phyloP scores from a whole-genome alignment of 2,113 vertebrate species.

The Spilogale gracilis region DNA sequence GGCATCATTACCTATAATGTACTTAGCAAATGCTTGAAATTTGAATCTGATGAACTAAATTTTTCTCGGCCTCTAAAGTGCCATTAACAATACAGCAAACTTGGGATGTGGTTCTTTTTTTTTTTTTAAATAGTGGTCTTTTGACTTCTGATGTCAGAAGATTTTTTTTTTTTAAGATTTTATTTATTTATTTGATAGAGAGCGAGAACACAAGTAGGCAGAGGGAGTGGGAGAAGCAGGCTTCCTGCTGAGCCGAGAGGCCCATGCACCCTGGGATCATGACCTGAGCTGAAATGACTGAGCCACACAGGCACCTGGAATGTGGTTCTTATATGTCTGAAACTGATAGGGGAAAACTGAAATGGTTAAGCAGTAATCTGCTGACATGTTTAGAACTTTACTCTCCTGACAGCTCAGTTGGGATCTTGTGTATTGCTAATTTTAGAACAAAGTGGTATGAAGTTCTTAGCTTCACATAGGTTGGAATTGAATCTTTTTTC shows the following conservation, averaged over 20 bases:
- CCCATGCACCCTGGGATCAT: too few relatives aligned
- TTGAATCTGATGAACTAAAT: constrained; percentile 44
- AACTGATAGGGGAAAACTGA: constrained; percentile 61
- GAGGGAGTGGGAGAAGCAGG: too few relatives aligned
- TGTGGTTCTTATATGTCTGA: constrained; percentile 70
- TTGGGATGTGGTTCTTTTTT: constrained; percentile 78
- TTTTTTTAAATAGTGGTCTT: too few relatives aligned
- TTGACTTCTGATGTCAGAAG: too few relatives aligned
- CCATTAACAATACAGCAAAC: constrained; percentile 77
- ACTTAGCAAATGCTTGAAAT: constrained; percentile 67
- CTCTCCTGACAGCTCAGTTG: constrained; percentile 78
- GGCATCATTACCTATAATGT: constrained; percentile 63
- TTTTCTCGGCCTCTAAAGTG: constrained; percentile 65
- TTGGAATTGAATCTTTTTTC: constrained; percentile 57
- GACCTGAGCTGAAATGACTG: too few relatives aligned
- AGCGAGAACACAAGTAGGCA: too few relatives aligned
- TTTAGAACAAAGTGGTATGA: constrained; percentile 74
- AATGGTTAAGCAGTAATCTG: constrained; percentile 73
- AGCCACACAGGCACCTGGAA: too few relatives aligned
- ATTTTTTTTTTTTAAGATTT: too few relatives aligned
- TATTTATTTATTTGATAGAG: too few relatives aligned
- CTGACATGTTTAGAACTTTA: constrained; percentile 72
- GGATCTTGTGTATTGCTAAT: constrained; percentile 77
- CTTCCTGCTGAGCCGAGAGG: too few relatives aligned
- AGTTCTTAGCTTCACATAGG: constrained; percentile 48